A percentile compares a stretch with the other conserved stretches of the same genome.
These are phyloP conservation scores for Lonchura striata DNA, from an alignment of 2,113 vertebrate genomes.

Conservation along the genomic window DNA sequence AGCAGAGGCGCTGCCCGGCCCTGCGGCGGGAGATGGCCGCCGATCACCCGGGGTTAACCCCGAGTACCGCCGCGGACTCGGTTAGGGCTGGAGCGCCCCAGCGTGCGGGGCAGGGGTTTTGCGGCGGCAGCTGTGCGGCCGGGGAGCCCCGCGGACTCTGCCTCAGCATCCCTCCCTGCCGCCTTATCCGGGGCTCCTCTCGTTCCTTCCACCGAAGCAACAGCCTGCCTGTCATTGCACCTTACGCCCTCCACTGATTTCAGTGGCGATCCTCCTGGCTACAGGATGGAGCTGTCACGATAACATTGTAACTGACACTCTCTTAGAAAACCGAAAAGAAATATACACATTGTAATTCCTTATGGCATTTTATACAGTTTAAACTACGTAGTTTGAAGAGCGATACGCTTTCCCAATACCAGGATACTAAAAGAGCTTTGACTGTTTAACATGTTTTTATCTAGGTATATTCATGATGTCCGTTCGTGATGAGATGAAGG, in stretches of 20 bases:
- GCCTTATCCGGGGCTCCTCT: fast-evolving
- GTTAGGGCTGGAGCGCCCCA: fast-evolving
- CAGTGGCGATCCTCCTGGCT: neutral
- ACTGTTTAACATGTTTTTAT: neutral
- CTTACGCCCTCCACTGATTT: fast-evolving
- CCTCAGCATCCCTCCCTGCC: neutral
- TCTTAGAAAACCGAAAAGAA: neutral
- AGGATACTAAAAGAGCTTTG: neutral
- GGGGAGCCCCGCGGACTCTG: fast-evolving
- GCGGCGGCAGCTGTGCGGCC: fast-evolving
- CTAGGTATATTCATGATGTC: neutral
- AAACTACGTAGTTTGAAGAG: neutral
- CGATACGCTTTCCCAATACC: neutral
- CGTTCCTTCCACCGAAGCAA: neutral
- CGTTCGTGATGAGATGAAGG: neutral
- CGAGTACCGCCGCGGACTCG: fast-evolving
- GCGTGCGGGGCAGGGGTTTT: fast-evolving
- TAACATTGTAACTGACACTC: fast-evolving
- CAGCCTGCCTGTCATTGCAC: neutral
- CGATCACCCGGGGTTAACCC: fast-evolving
- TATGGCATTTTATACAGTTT: neutral
- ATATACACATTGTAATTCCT: fast-evolving
- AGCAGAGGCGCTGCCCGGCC: neutral
- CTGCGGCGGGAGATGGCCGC: neutral
- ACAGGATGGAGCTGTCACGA: neutral